Evolutionary conservation across 2,797 vertebrate species (phyloP).

Genomic region (Phoeniculus purpureus): DNA sequence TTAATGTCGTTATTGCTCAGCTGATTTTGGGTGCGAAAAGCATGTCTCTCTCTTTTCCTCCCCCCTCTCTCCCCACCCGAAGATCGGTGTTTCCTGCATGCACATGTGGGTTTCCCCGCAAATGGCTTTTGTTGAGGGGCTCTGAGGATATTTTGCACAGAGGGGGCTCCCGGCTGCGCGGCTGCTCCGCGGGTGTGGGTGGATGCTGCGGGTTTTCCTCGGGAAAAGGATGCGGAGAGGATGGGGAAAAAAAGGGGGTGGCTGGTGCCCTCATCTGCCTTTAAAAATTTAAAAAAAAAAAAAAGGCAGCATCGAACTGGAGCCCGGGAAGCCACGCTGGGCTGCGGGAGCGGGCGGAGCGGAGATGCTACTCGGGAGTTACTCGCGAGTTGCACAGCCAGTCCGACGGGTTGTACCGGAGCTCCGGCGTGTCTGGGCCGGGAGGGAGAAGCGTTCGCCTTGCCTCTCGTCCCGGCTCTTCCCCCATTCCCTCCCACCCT

Average conservation of each 20-base stretch:
- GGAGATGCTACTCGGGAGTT: background rate
- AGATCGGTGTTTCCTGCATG: background rate
- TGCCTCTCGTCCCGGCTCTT: constrained; percentile 49
- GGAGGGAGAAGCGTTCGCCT: constrained; percentile 63
- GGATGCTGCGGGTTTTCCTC: background rate
- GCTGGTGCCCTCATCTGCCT: background rate
- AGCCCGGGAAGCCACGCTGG: background rate
- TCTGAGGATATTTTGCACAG: background rate
- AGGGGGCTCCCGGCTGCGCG: background rate
- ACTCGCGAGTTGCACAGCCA: constrained; percentile 84
- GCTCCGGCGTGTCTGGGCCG: constrained; percentile 72
- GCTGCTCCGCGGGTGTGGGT: background rate
- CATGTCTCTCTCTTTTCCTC: background rate
- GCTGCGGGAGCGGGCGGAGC: background rate
- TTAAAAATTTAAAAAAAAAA: background rate
- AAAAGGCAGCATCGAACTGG: background rate
- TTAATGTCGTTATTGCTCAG: background rate
- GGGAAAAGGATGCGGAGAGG: background rate
- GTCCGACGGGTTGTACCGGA: constrained; percentile 89
- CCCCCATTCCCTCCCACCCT: background rate
- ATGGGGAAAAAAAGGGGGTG: background rate
- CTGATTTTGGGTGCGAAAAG: background rate
- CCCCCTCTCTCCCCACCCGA: background rate
- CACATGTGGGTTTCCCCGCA: background rate
- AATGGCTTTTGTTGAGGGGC: background rate